Percentiles rank a stretch among this genome's conserved stretches.
Conservation (phyloP, 2,113 vertebrate species). For the Brienomyrus brachyistius region DNA sequence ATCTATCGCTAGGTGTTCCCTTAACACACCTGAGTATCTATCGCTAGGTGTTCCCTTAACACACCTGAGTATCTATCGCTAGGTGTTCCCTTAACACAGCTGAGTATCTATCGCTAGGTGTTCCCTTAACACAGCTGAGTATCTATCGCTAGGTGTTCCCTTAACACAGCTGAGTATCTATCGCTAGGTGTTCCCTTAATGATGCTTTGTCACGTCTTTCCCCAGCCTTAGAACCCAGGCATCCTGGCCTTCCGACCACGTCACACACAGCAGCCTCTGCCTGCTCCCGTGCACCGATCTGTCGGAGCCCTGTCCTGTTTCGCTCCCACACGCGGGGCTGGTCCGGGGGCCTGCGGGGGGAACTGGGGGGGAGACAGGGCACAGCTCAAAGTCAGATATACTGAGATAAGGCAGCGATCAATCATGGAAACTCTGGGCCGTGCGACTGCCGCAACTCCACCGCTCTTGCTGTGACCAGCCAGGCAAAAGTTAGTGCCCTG, state of each 20-base stretch:
- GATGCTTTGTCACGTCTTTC: not conserved
- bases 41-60: not conserved
- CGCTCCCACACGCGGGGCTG: slow-evolving; percentile 41
- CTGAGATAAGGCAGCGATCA: slow-evolving; percentile 68
- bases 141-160: not conserved
- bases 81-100: not conserved
- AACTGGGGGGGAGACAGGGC: slow-evolving; percentile 51
- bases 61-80: not conserved
- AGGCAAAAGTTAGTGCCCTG: slow-evolving; percentile 61
- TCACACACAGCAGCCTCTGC: slow-evolving; percentile 69
- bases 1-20: not conserved
- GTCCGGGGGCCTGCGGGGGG: slow-evolving; percentile 26
- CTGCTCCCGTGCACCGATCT: not conserved
- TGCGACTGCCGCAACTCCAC: slow-evolving; percentile 36
- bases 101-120: not conserved
- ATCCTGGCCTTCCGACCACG: slow-evolving; percentile 41
- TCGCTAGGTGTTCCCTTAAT: not conserved
- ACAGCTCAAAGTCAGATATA: slow-evolving; percentile 78
- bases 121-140: not conserved
- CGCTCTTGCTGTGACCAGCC: slow-evolving; percentile 52
- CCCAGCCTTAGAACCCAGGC: not conserved
- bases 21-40: not conserved
- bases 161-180: not conserved
- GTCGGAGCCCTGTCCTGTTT: slow-evolving; percentile 57
- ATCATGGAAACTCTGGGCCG: slow-evolving; percentile 59